Conservation (phyloP, 2,888 invertebrate species). For the Trissolcus brochymenae region DNA sequence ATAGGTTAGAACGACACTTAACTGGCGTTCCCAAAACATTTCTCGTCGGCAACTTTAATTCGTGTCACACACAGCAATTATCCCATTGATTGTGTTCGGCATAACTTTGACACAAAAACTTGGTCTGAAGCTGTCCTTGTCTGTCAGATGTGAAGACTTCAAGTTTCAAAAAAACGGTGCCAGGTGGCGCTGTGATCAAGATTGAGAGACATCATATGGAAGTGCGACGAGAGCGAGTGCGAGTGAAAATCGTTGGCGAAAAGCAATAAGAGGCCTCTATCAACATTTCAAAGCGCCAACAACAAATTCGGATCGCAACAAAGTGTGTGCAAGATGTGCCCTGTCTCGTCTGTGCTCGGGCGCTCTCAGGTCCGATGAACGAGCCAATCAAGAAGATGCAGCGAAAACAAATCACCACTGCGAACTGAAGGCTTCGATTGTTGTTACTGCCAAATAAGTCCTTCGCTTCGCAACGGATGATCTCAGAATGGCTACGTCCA, state of each 20-base stretch:
- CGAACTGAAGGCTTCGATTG: constrained; percentile 65
- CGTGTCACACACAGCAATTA: too few species aligned
- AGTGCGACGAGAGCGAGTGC: not conserved
- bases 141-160: too few species aligned
- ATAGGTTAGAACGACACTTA: too few species aligned
- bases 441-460: constrained; percentile 74
- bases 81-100: too few species aligned
- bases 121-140: too few species aligned
- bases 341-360: not conserved
- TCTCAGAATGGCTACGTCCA: constrained; percentile 76
- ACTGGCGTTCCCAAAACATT: too few species aligned
- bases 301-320: not conserved
- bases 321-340: not conserved
- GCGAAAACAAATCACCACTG: constrained; percentile 64
- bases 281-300: not conserved
- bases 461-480: constrained; percentile 64
- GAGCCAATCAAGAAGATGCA: constrained; percentile 29
- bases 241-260: not conserved
- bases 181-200: not conserved
- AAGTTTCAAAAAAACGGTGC: too few species aligned
- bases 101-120: too few species aligned
- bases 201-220: constrained; percentile 8
- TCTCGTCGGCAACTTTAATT: too few species aligned
- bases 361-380: not conserved
- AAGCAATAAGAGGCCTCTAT: constrained; percentile 1